Percentiles rank a stretch among this genome's conserved stretches.
phyloP scores from a whole-genome alignment of 2,797 vertebrate genomes.

The Phataginus tricuspis region DNA sequence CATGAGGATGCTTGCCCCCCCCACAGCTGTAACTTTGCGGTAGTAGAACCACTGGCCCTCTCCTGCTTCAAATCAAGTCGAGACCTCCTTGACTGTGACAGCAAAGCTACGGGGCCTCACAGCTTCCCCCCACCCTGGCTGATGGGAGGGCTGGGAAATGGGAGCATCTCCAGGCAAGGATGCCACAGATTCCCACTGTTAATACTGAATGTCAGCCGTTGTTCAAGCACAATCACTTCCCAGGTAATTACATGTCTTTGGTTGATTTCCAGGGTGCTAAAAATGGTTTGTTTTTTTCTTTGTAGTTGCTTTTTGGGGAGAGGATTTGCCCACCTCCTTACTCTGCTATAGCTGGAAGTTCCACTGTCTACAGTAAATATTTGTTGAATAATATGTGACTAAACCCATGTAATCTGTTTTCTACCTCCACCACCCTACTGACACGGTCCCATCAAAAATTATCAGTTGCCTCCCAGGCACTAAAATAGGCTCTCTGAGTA shows the following conservation, averaged over 20 bases:
- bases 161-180: not conserved
- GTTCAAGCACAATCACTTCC: not conserved
- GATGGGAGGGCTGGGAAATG: not conserved
- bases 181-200: not conserved
- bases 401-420: not conserved
- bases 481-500: conserved; percentile 4
- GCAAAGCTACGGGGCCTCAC: not conserved
- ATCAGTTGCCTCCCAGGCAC: not conserved
- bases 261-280: not conserved
- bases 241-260: not conserved
- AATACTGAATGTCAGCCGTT: not conserved
- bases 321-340: not conserved
- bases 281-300: not conserved
- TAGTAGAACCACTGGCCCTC: not conserved
- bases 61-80: not conserved
- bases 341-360: not conserved
- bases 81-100: not conserved
- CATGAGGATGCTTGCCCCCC: not conserved
- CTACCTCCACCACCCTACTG: not conserved
- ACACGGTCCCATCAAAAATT: not conserved
- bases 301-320: not conserved
- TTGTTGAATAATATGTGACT: not conserved
- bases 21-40: not conserved
- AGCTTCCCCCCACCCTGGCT: not conserved
- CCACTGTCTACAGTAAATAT: not conserved